Percentiles rank a stretch among this genome's conserved stretches.
Evolutionary conservation across 2,797 vertebrate species (phyloP).

Genomic region (Tadarida brasiliensis): DNA sequence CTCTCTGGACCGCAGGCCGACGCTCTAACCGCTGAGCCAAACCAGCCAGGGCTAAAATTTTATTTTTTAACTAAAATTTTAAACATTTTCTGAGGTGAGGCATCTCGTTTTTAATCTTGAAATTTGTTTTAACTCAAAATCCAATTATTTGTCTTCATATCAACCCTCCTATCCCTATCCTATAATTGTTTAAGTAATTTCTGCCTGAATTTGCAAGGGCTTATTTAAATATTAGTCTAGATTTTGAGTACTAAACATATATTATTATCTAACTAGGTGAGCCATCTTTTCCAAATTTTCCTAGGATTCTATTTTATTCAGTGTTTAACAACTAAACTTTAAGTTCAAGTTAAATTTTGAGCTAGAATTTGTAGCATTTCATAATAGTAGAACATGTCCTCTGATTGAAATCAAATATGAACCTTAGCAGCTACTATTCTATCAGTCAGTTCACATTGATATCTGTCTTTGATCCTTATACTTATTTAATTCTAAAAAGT

Average conservation of each 20-base stretch:
- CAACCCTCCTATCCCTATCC: background rate
- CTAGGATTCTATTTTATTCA: constrained; percentile 7
- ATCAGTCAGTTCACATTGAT: background rate
- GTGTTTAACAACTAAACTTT: constrained; percentile 17
- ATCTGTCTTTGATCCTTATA: background rate
- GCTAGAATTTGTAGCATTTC: constrained; percentile 43
- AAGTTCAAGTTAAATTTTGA: constrained; percentile 31
- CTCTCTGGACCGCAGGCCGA: too few relatives aligned
- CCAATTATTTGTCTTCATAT: background rate
- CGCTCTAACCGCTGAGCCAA: too few relatives aligned
- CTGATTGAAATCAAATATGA: background rate
- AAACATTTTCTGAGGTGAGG: background rate
- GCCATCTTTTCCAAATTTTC: background rate
- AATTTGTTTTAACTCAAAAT: constrained; percentile 53
- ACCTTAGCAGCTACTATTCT: background rate
- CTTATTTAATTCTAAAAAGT: constrained; percentile 43
- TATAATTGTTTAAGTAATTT: background rate
- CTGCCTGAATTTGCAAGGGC: background rate
- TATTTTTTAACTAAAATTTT: background rate
- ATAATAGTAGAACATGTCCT: background rate
- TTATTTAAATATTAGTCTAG: background rate
- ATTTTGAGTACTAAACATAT: constrained; percentile 35
- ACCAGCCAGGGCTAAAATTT: too few relatives aligned
- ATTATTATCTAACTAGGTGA: constrained; percentile 1
- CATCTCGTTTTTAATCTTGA: constrained; percentile 38